These are phyloP conservation scores for Cosmia pyralina DNA, from an alignment of 2,888 invertebrate species.

Conservation along the genomic window DNA sequence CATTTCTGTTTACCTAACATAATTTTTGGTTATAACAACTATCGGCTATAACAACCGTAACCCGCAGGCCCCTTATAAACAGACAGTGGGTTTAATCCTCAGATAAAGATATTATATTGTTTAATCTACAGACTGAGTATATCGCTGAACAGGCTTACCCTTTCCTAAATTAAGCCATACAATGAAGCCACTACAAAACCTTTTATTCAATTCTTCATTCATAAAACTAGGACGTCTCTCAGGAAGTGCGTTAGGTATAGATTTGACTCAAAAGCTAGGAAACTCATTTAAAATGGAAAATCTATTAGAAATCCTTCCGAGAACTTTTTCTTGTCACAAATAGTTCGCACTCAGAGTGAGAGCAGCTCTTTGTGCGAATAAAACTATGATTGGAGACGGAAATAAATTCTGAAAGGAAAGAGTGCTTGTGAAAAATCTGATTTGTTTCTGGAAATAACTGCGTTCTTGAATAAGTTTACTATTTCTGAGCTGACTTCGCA, in stretches of 20 bases:
- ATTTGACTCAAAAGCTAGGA: background rate
- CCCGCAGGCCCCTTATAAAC: background rate
- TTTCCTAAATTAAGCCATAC: background rate
- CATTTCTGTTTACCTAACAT: too few relatives aligned
- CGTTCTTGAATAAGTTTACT: background rate
- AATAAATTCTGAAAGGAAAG: constrained; percentile 14
- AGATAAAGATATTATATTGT: background rate
- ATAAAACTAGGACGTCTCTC: background rate
- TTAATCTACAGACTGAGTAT: background rate
- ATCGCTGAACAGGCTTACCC: background rate
- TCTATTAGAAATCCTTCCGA: constrained; percentile 18
- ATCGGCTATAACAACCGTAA: too few relatives aligned
- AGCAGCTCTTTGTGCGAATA: constrained; percentile 17
- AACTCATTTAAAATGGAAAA: constrained; percentile 43
- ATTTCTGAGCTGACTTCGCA: too few relatives aligned
- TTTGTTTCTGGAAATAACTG: constrained; percentile 8
- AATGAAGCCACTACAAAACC: background rate
- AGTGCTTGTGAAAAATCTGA: background rate
- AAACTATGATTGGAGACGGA: constrained; percentile 11
- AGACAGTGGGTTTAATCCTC: background rate
- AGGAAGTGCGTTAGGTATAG: constrained; percentile 11
- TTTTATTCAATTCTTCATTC: background rate
- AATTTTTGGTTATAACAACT: too few relatives aligned
- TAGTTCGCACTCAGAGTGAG: background rate
- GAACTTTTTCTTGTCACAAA: constrained; percentile 28